These are phyloP conservation scores for Sinocyclocheilus rhinocerous DNA, from an alignment of 2,113 vertebrate genomes.

Conservation along the genomic window DNA sequence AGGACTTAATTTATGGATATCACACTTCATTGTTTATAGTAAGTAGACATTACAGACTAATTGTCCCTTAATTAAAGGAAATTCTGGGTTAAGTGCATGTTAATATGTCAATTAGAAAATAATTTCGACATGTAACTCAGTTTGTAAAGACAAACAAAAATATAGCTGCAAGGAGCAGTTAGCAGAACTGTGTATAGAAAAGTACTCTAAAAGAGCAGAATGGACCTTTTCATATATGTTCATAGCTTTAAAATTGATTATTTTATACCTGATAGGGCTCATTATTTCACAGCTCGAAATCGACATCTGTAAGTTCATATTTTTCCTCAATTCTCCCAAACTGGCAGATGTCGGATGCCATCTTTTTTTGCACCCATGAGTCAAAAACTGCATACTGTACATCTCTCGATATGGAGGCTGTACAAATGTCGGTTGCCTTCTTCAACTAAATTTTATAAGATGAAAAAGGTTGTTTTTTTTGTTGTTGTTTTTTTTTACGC, in stretches of 20 bases:
- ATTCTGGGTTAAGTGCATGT: not conserved
- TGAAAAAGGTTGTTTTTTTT: no score
- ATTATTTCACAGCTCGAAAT: not conserved
- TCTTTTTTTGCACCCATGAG: not conserved
- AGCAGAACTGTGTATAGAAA: not conserved
- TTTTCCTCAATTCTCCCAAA: not conserved
- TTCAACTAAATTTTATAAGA: no score
- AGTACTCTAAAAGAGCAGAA: not conserved
- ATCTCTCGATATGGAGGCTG: not conserved
- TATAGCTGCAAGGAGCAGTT: not conserved
- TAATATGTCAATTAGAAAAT: not conserved
- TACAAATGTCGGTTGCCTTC: not conserved
- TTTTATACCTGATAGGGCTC: not conserved
- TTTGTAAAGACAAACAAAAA: not conserved
- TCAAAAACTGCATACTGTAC: not conserved
- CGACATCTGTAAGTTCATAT: not conserved
- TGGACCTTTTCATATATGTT: not conserved
- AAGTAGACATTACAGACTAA: not conserved
- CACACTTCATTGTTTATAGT: not conserved
- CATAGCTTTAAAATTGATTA: not conserved
- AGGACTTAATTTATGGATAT: not conserved
- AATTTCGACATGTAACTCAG: not conserved
- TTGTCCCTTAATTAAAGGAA: not conserved
- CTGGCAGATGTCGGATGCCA: not conserved
- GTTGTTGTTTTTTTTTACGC: no score